Conservation (phyloP, 2,797 vertebrate genomes). For the Enteromius afrohamiltoni region DNA sequence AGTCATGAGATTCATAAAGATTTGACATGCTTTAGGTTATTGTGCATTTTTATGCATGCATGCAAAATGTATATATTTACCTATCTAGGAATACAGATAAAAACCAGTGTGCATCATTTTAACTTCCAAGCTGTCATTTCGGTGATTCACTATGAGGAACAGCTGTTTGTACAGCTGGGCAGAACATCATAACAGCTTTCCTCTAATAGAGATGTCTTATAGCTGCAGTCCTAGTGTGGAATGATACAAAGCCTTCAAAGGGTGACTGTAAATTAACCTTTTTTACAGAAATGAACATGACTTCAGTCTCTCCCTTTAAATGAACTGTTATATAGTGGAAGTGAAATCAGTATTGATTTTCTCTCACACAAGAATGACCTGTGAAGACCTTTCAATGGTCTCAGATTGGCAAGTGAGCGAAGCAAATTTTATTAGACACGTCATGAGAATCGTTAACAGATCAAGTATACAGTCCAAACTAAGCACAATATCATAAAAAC, state of each 20-base stretch:
- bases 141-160: constrained; percentile 5
- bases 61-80: neutral
- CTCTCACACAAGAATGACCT: constrained; percentile 73
- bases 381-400: constrained; percentile 68
- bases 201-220: constrained; percentile 14
- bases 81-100: neutral
- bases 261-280: constrained; percentile 48
- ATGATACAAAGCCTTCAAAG: constrained; percentile 26
- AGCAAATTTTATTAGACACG: constrained; percentile 66
- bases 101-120: neutral
- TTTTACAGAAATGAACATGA: constrained; percentile 66
- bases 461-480: neutral
- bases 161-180: constrained; percentile 24
- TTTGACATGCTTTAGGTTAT: neutral
- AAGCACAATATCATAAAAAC: neutral
- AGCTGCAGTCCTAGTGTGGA: constrained; percentile 10
- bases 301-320: constrained; percentile 74
- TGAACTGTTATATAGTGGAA: constrained; percentile 73
- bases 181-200: constrained; percentile 17
- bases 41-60: neutral
- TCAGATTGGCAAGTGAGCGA: constrained; percentile 73
- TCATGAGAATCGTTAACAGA: constrained; percentile 20
- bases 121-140: neutral
- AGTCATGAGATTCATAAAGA: neutral
- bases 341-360: constrained; percentile 78